Percentiles rank a stretch among this genome's conserved stretches.
These are phyloP conservation scores for Lobophora halterata DNA, from an alignment of 2,888 invertebrate genomes.

Conservation along the genomic window DNA sequence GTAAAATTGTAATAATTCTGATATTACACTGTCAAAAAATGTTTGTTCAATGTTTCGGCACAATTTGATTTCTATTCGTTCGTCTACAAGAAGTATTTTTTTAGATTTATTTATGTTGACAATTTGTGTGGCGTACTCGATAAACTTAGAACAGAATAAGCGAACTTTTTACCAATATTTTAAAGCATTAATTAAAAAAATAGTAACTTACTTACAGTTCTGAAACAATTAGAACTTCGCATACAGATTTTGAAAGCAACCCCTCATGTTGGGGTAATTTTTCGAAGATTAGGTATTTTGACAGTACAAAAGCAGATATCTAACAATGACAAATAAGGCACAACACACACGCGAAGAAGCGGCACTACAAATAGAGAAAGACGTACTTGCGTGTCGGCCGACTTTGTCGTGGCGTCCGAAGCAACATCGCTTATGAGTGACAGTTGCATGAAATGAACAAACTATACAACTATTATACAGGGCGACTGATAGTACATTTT, in stretches of 20 bases:
- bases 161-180: no score
- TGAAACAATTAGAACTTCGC: no score
- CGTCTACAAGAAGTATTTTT: no score
- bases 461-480: conserved; percentile 76
- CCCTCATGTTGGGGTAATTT: no score
- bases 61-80: no score
- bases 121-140: no score
- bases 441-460: conserved; percentile 81
- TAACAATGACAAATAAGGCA: conserved; percentile 42
- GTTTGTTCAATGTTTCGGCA: background rate
- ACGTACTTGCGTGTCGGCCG: conserved; percentile 78
- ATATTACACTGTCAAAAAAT: conserved; percentile 13
- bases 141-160: no score
- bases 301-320: conserved; percentile 24
- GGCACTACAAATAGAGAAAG: conserved; percentile 40
- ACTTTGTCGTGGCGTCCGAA: conserved; percentile 75
- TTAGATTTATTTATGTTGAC: no score
- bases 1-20: conserved; percentile 8
- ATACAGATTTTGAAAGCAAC: no score
- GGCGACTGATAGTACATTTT: no score
- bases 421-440: conserved; percentile 77
- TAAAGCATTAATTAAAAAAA: no score
- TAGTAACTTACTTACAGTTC: no score
- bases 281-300: conserved; percentile 9
- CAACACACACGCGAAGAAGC: conserved; percentile 49